Conservation (phyloP, 2,113 vertebrate species). For the Cyphomyrus plagiostoma region DNA sequence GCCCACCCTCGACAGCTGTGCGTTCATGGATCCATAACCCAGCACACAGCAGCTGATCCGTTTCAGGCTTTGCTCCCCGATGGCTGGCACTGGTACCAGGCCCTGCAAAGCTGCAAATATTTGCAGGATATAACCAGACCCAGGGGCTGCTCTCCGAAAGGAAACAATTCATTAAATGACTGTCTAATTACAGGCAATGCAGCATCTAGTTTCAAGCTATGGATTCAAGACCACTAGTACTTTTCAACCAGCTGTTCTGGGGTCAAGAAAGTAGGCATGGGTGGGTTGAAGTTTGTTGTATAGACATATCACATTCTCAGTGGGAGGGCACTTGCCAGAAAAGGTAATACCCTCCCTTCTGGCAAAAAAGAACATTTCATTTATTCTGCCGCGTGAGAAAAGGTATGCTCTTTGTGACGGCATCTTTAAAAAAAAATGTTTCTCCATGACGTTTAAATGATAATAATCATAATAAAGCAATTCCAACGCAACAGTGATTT, state of each 20-base stretch:
- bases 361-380: not conserved
- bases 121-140: constrained; percentile 38
- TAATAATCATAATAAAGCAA: not conserved
- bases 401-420: not conserved
- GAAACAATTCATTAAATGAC: constrained; percentile 60
- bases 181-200: constrained; percentile 58
- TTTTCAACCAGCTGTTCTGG: constrained; percentile 45
- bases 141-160: constrained; percentile 42
- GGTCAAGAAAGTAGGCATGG: not conserved
- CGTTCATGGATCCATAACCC: not conserved
- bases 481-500: not conserved
- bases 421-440: not conserved
- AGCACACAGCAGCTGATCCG: not conserved
- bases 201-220: constrained; percentile 47
- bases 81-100: constrained; percentile 34
- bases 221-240: constrained; percentile 35
- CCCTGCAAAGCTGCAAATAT: constrained; percentile 39
- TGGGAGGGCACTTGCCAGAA: not conserved
- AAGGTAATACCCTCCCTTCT: not conserved
- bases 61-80: not conserved
- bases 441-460: not conserved
- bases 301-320: not conserved
- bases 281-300: not conserved
- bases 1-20: not conserved
- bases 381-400: not conserved